Base-by-base conservation (phyloP, 2,888 invertebrate genomes). In the Agrochola macilenta region DNA sequence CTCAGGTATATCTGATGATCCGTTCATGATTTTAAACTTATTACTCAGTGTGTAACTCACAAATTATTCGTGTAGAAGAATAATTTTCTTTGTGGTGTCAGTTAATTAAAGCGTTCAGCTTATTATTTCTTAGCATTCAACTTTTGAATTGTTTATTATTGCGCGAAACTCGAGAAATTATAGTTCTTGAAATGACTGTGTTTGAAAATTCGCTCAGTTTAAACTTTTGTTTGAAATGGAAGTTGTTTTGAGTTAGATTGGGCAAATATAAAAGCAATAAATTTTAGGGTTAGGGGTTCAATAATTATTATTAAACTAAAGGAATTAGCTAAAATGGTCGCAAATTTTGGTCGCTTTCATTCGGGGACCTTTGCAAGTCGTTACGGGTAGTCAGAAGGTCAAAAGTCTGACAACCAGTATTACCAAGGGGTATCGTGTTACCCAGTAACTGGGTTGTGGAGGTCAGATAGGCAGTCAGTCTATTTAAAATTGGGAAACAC, bases 21-120 rank as follows among this genome's bases (percentile, higher is more conserved):
- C 23, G 23, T 52, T 52, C 23, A 52, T 52, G 52, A 52, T 52
- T 52, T 52, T 52, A 23, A 52, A 52, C 23, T 70, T 58, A 39
- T 26, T 14, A 17, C 12, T 26, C 87, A 30, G 85, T 87, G 64
- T 87, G 81, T 87, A 57, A 9, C 65, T 43, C 63, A 69, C 35
- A 70, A 81, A 78, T 85, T 81, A 79, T 85, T 83, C 57, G 68
- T 49, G 65, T 70, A n/a, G 35, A 57, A 79, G 60, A 35, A 83
- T 71, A 76, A 79, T 68, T 83, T 87, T 54, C 68, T 79, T 74
- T 85, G 81, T 69, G 78, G 84, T 78, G 64, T 74, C 64, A 39
- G 66, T 83, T 87, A 79, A 87, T 88, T 87, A 86, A 87, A 83
- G 14, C 74, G 74, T 79, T 81, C 58, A 66, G 64, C 61, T 78